Conservation (phyloP, 2,113 vertebrate genomes). For the Takifugu flavidus region DNA sequence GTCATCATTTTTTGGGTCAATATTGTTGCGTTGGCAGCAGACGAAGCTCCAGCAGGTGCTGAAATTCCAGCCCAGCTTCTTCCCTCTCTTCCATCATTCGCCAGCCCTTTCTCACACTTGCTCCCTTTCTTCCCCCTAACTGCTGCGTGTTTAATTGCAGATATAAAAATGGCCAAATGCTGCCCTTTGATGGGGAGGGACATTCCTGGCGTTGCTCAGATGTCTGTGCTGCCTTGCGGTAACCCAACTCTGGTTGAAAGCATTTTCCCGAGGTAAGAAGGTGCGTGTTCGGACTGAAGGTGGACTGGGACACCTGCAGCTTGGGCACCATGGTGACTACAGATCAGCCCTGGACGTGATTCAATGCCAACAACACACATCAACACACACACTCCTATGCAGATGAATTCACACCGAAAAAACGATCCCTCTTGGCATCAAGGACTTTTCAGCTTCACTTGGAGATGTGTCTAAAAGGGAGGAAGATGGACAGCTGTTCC, state of each 20-base stretch:
- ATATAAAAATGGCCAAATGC: slow-evolving; percentile 64
- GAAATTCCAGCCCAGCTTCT: slow-evolving; percentile 35
- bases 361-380: slow-evolving; percentile 34
- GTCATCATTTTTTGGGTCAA: slow-evolving; percentile 30
- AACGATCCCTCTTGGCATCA: slow-evolving; percentile 1
- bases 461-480: slow-evolving; percentile 37
- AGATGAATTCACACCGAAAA: slow-evolving; percentile 18
- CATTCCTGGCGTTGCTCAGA: slow-evolving; percentile 72
- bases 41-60: slow-evolving; percentile 55
- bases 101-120: slow-evolving; percentile 12
- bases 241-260: slow-evolving; percentile 75
- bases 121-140: slow-evolving; percentile 28
- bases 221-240: slow-evolving; percentile 62
- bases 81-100: slow-evolving; percentile 23
- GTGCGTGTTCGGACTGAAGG: slow-evolving; percentile 27
- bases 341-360: slow-evolving; percentile 60
- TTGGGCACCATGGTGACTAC: slow-evolving; percentile 51
- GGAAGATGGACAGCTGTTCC: slow-evolving; percentile 55
- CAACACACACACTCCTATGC: slow-evolving; percentile 7
- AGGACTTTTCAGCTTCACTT: slow-evolving; percentile 23
- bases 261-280: slow-evolving; percentile 68
- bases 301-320: slow-evolving; percentile 69
- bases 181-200: slow-evolving; percentile 65
- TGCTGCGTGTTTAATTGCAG: slow-evolving; percentile 65
- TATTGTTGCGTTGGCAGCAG: slow-evolving; percentile 20